These are phyloP conservation scores for Lophius piscatorius DNA, from an alignment of 2,113 vertebrate genomes.

Conservation along the genomic window DNA sequence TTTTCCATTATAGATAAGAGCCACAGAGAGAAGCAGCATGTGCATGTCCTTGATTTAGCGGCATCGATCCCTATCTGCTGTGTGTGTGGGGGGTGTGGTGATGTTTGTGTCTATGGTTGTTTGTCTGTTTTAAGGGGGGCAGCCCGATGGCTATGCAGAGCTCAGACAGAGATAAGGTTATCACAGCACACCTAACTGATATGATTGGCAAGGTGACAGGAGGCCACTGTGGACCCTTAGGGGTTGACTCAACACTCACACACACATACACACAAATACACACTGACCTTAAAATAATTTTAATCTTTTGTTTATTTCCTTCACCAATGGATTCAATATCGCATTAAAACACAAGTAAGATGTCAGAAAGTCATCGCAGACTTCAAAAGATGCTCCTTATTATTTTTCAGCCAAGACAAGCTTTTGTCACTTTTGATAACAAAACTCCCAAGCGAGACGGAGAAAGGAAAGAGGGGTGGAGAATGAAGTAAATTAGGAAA, in stretches of 20 bases:
- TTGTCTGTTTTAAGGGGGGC: slow-evolving; percentile 16
- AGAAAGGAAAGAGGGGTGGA: slow-evolving; percentile 19
- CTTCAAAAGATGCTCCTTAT: slow-evolving; percentile 61
- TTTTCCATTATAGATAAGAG: slow-evolving; percentile 80
- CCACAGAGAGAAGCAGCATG: slow-evolving; percentile 70
- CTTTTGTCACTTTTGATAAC: slow-evolving; percentile 60
- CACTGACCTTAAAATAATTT: slow-evolving; percentile 66
- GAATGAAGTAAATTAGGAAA: slow-evolving; percentile 31
- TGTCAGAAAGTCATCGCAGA: slow-evolving; percentile 52
- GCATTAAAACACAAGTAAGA: slow-evolving; percentile 69
- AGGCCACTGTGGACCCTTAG: slow-evolving; percentile 55
- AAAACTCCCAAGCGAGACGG: slow-evolving; percentile 50
- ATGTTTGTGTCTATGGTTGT: slow-evolving; percentile 27
- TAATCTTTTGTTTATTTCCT: slow-evolving; percentile 74
- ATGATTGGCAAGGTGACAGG: slow-evolving; percentile 79
- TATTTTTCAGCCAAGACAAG: slow-evolving; percentile 64
- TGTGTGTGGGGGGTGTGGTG: slow-evolving; percentile 33
- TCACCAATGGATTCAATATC: slow-evolving; percentile 70
- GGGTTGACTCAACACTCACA: slow-evolving; percentile 44
- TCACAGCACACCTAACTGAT: slow-evolving; percentile 74
- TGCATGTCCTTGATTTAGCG: slow-evolving; percentile 77
- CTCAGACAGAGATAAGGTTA: slow-evolving; percentile 77
- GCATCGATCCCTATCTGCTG: slow-evolving; percentile 74
- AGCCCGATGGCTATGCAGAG: slow-evolving; percentile 68
- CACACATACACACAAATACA: slow-evolving; percentile 40